Conservation (phyloP, 23 tunicate genomes). For the Styela clava region DNA sequence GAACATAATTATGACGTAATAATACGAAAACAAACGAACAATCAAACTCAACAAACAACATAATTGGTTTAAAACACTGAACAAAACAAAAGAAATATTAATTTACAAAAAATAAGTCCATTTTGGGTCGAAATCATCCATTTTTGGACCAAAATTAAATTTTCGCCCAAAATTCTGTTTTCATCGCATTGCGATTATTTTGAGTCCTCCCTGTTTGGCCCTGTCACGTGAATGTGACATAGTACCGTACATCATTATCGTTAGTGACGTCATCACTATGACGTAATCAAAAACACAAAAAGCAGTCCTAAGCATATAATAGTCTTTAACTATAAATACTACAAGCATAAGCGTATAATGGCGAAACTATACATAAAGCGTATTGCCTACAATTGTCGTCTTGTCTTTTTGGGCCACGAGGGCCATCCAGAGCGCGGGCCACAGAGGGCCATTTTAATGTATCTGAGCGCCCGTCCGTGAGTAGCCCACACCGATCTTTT, state of each 20-base stretch:
- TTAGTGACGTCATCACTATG: background rate
- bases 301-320: background rate
- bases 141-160: background rate
- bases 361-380: background rate
- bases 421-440: too few species aligned
- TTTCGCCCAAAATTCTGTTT: background rate
- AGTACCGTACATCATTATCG: background rate
- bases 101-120: background rate
- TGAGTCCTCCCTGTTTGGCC: background rate
- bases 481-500: too few species aligned
- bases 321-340: background rate
- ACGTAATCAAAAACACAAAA: background rate
- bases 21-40: conserved; percentile 5
- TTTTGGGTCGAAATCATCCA: background rate
- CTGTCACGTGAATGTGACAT: background rate
- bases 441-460: too few species aligned
- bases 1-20: conserved; percentile 4
- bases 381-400: background rate
- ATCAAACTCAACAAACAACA: conserved; percentile 13
- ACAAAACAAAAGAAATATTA: background rate
- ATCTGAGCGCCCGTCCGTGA: too few species aligned
- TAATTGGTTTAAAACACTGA: conserved; percentile 3
- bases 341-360: background rate
- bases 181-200: background rate
- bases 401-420: too few species aligned